These are phyloP conservation scores for Atrina japonica DNA, from an alignment of 2,888 invertebrate genomes.

Conservation along the genomic window DNA sequence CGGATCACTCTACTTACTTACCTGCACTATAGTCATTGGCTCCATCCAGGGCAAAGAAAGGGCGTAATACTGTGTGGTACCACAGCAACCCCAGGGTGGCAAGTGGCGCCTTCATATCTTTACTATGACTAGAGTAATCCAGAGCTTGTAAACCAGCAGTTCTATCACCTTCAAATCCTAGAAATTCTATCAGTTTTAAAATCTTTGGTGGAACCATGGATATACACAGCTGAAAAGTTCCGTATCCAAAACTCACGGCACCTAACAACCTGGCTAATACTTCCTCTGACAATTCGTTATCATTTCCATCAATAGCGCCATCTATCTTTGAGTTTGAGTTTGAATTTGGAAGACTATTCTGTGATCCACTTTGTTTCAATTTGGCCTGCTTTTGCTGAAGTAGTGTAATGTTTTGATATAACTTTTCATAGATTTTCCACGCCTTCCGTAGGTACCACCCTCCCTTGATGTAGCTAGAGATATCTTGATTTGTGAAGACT, in stretches of 20 bases:
- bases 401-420: conserved; percentile 84
- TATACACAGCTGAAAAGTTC: conserved; percentile 86
- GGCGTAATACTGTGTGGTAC: conserved; percentile 87
- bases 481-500: conserved; percentile 85
- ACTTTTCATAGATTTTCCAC: conserved; percentile 86
- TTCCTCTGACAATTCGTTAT: conserved; percentile 65
- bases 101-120: conserved; percentile 86
- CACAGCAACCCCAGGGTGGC: conserved; percentile 86
- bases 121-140: conserved; percentile 84
- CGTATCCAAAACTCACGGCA: conserved; percentile 87
- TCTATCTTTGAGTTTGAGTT: conserved; percentile 28
- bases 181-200: conserved; percentile 84
- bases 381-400: conserved; percentile 81
- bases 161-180: conserved; percentile 86
- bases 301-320: conserved; percentile 59
- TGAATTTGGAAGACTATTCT: conserved; percentile 37
- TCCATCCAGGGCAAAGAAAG: conserved; percentile 86
- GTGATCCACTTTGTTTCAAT: conserved; percentile 40
- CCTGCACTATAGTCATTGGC: conserved; percentile 83
- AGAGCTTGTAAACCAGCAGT: conserved; percentile 84
- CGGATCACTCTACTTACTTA: conserved; percentile 34
- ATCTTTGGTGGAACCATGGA: conserved; percentile 85
- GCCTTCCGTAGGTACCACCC: conserved; percentile 87
- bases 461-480: conserved; percentile 84
- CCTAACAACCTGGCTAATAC: conserved; percentile 85